Evolutionary conservation across 2,113 vertebrate genomes (phyloP).

Genomic region (Sander lucioperca): DNA sequence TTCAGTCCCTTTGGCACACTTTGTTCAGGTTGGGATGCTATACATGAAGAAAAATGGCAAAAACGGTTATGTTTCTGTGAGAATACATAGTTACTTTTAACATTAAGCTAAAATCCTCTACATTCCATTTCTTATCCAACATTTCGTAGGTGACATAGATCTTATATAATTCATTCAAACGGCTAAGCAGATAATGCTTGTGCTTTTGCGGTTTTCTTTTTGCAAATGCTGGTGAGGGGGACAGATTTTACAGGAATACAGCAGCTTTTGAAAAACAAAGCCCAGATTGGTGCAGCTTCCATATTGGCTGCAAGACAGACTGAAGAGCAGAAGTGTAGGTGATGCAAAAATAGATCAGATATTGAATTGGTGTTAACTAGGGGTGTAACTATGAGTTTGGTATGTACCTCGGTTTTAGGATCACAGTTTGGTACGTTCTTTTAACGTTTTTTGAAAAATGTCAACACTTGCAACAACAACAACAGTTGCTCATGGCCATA

Average conservation of each 20-base stretch:
- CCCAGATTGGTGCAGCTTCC: neutral
- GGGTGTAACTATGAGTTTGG: too few relatives aligned
- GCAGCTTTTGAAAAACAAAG: conserved; percentile 32
- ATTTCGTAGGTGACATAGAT: neutral
- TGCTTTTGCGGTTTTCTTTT: conserved; percentile 13
- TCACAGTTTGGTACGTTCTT: too few relatives aligned
- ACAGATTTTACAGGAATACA: conserved; percentile 14
- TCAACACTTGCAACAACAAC: too few relatives aligned
- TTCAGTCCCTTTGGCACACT: neutral
- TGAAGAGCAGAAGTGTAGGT: conserved; percentile 3
- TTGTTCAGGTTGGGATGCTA: neutral
- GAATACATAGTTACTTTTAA: neutral
- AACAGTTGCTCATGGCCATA: too few relatives aligned
- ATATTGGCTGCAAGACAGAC: conserved; percentile 19
- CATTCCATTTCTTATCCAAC: neutral
- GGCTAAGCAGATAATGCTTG: neutral
- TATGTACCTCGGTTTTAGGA: too few relatives aligned
- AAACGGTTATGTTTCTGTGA: neutral
- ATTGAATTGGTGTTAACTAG: neutral
- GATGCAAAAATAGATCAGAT: conserved; percentile 25
- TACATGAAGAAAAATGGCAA: neutral
- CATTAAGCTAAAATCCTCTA: neutral
- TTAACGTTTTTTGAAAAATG: too few relatives aligned
- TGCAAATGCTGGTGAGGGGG: neutral
- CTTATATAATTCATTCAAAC: neutral